A percentile compares a stretch with the other conserved stretches of the same genome.
These are phyloP conservation scores for Eueremaeus valkanovi DNA, from an alignment of 2,888 invertebrate species.

Conservation along the genomic window DNA sequence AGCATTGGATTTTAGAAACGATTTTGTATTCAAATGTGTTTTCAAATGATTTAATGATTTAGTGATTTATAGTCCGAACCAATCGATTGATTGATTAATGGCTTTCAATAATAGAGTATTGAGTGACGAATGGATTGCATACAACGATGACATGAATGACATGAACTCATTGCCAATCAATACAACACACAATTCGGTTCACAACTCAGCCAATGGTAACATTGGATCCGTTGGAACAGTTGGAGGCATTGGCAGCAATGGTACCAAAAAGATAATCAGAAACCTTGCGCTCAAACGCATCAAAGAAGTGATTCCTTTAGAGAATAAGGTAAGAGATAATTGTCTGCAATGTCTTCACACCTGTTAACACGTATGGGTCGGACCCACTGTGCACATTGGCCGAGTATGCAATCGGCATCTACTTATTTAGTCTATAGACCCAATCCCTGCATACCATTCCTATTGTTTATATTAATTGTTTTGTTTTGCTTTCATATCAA, in stretches of 20 bases:
- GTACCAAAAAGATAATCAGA: slow-evolving; percentile 35
- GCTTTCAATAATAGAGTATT: slow-evolving; percentile 7
- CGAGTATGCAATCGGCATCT: too few species aligned
- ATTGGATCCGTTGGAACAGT: not conserved
- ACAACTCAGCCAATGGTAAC: not conserved
- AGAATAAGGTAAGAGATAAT: slow-evolving; percentile 39
- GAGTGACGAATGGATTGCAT: not conserved
- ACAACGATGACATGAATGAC: not conserved
- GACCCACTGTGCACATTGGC: too few species aligned
- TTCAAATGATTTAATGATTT: slow-evolving; percentile 2
- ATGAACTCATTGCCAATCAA: slow-evolving; percentile 18
- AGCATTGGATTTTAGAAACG: too few species aligned
- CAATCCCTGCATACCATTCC: too few species aligned
- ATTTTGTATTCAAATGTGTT: too few species aligned
- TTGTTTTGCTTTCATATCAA: too few species aligned
- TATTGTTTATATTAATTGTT: not conserved
- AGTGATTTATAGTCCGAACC: not conserved
- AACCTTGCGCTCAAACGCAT: slow-evolving; percentile 38
- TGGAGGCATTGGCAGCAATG: not conserved
- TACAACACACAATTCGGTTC: too few species aligned
- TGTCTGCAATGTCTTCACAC: not conserved
- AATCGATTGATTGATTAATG: slow-evolving; percentile 7
- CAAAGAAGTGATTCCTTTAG: slow-evolving; percentile 26
- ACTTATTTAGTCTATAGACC: too few species aligned
- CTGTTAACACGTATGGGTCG: not conserved